Base-by-base conservation (phyloP, 92 coral and sea anemone species). In the Zoanthus solanderi region DNA sequence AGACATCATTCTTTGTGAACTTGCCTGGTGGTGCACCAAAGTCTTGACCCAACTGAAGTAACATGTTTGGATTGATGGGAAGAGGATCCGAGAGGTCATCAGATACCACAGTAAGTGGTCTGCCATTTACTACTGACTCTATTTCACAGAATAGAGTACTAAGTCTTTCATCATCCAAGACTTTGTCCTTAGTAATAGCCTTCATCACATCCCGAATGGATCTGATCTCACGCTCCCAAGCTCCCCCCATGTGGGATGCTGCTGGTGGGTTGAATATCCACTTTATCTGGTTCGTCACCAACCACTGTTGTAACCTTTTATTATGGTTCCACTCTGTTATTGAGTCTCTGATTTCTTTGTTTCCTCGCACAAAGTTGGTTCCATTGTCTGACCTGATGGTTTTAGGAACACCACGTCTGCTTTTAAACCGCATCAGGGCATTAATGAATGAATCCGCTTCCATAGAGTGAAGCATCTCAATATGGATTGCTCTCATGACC, bases 371-470 rank as follows among this genome's bases (percentile, higher is more conserved):
- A 37, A 89, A 89, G 73, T 89, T 89, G 76, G 92, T 84, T 44
- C 90, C 93, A 37, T 79, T 86, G 47, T 90, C 90, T 16, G 83
- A 83, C 76, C 61, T 88, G 11, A 92, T 71, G 42, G 75, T 79
- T 58, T 9, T 60, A n/a, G 93, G 95, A 1, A 71, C 61, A 2
- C 95, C 95, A 13, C 89, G 85, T 47, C 93, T 66, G 56, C 93
- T 84, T 4, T 87, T 85, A 84, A 92, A 92, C 46, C 95, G 78
- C 53, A 67, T 75, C n/a, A 90, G 75, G 29, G 91, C 92, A 23
- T 61, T 74, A 16, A 90, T 84, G 34, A 92, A 87, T 7, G 93
- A 90, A n/a, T 92, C 91, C 0, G 93, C 71, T 6, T 61, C 65
- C 5, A 89, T 56, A 11, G 85, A 71, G 56, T 89, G 88, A 15